Evolutionary conservation across 2,888 invertebrate species (phyloP).

Genomic region (Lasioglossum figueresi): DNA sequence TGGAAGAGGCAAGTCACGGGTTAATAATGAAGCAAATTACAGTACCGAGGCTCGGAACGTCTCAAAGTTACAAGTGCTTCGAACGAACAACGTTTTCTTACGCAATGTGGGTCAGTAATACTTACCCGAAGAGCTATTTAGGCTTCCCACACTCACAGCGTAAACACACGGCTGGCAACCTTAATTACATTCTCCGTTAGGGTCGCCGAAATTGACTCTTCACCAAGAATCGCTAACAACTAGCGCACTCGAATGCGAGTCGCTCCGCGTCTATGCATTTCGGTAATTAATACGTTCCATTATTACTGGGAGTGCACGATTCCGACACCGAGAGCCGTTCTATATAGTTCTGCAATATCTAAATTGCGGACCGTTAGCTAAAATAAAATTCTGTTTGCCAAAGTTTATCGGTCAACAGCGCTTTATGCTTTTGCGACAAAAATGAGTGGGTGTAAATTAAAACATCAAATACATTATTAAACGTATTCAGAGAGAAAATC

Average conservation of each 20-base stretch:
- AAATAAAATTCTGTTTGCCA: not conserved
- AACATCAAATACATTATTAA: too few relatives aligned
- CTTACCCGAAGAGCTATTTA: not conserved
- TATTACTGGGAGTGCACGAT: not conserved
- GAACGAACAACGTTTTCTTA: slow-evolving; percentile 2
- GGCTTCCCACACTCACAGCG: not conserved
- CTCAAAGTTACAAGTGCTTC: not conserved
- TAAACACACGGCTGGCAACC: slow-evolving; percentile 2
- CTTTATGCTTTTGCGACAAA: too few relatives aligned
- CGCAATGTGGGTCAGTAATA: slow-evolving; percentile 7
- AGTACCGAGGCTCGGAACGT: not conserved
- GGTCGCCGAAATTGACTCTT: slow-evolving; percentile 13
- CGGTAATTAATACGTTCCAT: slow-evolving; percentile 3
- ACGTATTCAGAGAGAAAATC: too few relatives aligned
- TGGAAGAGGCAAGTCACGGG: not conserved
- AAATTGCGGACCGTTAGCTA: not conserved
- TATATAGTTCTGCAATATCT: not conserved
- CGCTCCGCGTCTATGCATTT: not conserved
- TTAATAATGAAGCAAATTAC: not conserved
- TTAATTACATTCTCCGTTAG: slow-evolving; percentile 15
- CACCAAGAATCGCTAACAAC: slow-evolving; percentile 3
- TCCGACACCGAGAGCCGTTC: not conserved
- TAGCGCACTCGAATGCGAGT: not conserved
- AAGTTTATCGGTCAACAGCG: too few relatives aligned
- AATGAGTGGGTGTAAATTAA: too few relatives aligned